A percentile compares a stretch with the other conserved stretches of the same genome.
Conservation (phyloP, 2,113 vertebrate species). For the Microcebus lehilahytsara region DNA sequence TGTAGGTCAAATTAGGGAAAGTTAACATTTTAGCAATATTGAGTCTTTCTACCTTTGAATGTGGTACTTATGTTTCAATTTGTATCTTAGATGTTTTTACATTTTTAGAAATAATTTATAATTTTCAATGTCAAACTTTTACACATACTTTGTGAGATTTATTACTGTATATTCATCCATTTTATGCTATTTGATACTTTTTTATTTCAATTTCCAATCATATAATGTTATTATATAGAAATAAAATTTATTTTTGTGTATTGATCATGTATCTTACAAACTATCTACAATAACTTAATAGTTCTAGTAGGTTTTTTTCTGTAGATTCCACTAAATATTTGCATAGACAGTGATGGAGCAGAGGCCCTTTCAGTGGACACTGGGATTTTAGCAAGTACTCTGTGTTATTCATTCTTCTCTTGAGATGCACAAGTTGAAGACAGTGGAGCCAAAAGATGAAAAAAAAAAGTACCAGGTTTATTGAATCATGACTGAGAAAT, state of each 20-base stretch:
- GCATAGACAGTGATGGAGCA: not conserved
- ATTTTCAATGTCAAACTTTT: not conserved
- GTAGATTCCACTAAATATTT: not conserved
- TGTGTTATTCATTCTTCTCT: not conserved
- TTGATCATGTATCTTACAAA: not conserved
- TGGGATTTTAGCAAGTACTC: not conserved
- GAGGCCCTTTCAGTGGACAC: not conserved
- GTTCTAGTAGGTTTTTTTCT: not conserved
- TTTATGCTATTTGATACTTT: not conserved
- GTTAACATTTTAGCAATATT: not conserved
- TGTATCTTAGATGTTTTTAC: not conserved
- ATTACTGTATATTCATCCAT: not conserved
- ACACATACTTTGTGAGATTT: not conserved
- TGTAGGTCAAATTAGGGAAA: conserved; percentile 14
- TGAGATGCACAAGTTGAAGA: not conserved
- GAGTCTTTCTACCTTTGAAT: not conserved
- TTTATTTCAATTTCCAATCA: not conserved
- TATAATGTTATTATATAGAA: not conserved
- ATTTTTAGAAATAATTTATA: not conserved
- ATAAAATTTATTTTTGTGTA: not conserved
- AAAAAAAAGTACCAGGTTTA: not conserved
- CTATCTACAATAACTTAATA: not conserved
- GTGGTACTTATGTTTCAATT: not conserved
- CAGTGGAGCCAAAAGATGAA: not conserved
- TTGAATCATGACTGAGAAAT: no score